Percentiles rank a stretch among this genome's conserved stretches.
Evolutionary conservation across 2,113 vertebrate genomes (phyloP).

Genomic region (Gallinago paraguaiae): DNA sequence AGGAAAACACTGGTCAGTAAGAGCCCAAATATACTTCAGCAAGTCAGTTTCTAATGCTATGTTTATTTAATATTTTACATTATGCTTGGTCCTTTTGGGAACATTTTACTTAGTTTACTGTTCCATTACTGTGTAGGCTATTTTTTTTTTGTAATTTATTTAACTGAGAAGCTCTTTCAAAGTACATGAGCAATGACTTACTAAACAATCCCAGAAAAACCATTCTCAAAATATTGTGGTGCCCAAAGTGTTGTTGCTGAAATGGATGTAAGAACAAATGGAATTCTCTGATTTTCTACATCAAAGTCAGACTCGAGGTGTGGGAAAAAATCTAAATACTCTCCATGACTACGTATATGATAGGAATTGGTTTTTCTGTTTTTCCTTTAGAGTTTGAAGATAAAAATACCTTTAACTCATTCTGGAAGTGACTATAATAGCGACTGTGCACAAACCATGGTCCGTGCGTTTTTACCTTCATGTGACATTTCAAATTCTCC

Average conservation of each 20-base stretch:
- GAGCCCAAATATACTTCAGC: neutral
- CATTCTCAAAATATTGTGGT: neutral
- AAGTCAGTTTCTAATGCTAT: neutral
- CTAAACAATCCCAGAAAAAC: neutral
- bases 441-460: neutral
- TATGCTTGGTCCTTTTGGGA: neutral
- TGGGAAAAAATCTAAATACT: neutral
- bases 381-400: neutral
- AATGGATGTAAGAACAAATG: neutral
- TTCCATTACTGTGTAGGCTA: neutral
- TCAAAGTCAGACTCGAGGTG: neutral
- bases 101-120: neutral
- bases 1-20: neutral
- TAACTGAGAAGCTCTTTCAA: neutral
- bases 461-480: neutral
- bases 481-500: neutral
- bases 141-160: neutral
- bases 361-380: neutral
- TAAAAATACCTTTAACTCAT: slow-evolving; percentile 4
- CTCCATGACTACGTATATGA: neutral
- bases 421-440: neutral
- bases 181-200: neutral
- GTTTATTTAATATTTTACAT: neutral
- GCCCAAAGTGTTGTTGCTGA: neutral
- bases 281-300: neutral